Base-by-base conservation (phyloP, 2,888 invertebrate genomes). In the Cosmorhoe ocellata region DNA sequence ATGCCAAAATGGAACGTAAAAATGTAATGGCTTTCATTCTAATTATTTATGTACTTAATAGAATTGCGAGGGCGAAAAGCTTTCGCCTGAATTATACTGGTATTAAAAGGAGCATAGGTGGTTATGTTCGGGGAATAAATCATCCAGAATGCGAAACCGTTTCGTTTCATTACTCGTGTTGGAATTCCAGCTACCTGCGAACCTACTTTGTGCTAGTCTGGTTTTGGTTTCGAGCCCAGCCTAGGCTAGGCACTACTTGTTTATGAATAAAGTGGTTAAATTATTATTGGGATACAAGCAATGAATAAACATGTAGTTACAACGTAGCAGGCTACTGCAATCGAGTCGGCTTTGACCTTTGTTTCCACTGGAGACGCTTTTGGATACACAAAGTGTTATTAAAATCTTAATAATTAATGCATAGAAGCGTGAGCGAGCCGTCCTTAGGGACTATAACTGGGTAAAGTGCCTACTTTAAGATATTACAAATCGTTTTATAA, bases 391-490 rank as follows among this genome's bases (percentile, higher is more conserved):
- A 48, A 53, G 31, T 31, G 30, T 36, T 49, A 40, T 45, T 36
- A 44, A 31, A 39, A 43, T 3, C 27, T 34, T 28, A 42, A 52
- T 53, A 28, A 40, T 57, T 51, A 32, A 74, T 79, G 71, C 54
- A 76, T 18, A 71, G 78, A 56, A 86, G 82, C 63, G 64, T 82
- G 0, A 86, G 84, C 50, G 76, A 82, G 48, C 81, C 81, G 1
- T 84, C 86, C 12, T 56, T 86, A 32, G 80, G 77, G 11, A 76
- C 81, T n/a, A 41, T 66, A 9, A 73, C 61, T 34, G 55, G 53
- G 81, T 81, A 62, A 75, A 71, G 13, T 12, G n/a, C n/a, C n/a
- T n/a, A 10, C 2, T 7, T 22, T 50, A 3, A 10, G 10, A 50
- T 44, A 28, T 24, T 44, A 36, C 28, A 8, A 42, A 40, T 8